phyloP scores from a whole-genome alignment of 1,140 invertebrate species.

The Listronotus oregonensis region DNA sequence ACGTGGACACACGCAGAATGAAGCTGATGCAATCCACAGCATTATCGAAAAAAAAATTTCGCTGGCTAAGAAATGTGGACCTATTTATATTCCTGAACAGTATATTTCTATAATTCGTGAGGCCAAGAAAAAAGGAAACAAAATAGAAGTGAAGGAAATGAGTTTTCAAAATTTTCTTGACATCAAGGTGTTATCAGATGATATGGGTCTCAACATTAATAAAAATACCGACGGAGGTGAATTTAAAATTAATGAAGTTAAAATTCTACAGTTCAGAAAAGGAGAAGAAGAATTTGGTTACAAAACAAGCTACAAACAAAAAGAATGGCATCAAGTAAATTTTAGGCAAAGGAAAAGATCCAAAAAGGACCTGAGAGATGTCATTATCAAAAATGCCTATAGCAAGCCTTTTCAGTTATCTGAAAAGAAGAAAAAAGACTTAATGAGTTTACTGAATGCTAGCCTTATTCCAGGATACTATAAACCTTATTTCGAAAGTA shows the following conservation, averaged over 20 bases:
- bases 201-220: neutral
- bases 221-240: constrained; percentile 2
- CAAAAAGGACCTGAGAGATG: too few relatives aligned
- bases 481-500: too few relatives aligned
- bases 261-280: constrained; percentile 25
- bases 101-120: constrained; percentile 41
- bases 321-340: constrained; percentile 2
- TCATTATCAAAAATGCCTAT: too few relatives aligned
- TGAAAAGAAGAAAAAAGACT: too few relatives aligned
- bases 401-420: too few relatives aligned
- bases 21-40: constrained; percentile 52
- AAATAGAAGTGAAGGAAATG: constrained; percentile 22
- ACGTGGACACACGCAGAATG: constrained; percentile 55
- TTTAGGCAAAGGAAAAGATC: constrained; percentile 14
- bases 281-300: constrained; percentile 12
- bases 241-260: constrained; percentile 21
- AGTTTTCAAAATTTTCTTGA: constrained; percentile 27
- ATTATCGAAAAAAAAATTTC: constrained; percentile 50
- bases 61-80: constrained; percentile 40
- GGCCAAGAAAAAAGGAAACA: constrained; percentile 38
- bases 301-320: constrained; percentile 17
- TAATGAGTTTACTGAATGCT: too few relatives aligned
- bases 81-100: constrained; percentile 50
- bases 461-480: too few relatives aligned
- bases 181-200: constrained; percentile 8